Evolutionary conservation across 2,888 invertebrate species (phyloP).

Genomic region (Trissoscelio sp.): DNA sequence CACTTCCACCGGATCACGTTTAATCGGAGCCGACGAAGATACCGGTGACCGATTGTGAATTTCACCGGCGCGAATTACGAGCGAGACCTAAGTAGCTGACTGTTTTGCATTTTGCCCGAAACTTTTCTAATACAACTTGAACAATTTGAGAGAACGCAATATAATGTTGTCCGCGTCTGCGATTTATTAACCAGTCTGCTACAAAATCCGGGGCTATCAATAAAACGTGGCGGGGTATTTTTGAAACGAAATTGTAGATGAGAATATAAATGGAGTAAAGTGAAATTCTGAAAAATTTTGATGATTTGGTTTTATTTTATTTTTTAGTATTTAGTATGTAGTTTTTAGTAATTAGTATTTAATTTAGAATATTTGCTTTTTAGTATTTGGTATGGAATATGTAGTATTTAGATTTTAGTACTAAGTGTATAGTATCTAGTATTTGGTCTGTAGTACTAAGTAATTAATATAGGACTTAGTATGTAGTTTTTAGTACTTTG

Average conservation of each 20-base stretch:
- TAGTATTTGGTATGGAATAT: no score
- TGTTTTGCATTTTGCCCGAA: constrained; percentile 15
- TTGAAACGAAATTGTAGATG: constrained; percentile 1
- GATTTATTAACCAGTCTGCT: constrained; percentile 17
- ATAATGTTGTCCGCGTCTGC: not conserved
- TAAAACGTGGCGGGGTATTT: constrained; percentile 21
- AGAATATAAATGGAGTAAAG: not conserved
- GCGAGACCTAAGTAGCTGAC: not conserved
- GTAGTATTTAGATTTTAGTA: no score
- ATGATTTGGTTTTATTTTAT: not conserved
- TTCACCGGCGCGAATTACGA: not conserved
- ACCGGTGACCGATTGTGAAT: not conserved
- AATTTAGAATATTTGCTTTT: no score
- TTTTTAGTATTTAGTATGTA: no score
- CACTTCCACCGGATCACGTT: constrained; percentile 3
- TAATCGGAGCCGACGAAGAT: constrained; percentile 1
- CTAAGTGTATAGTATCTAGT: no score
- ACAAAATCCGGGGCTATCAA: constrained; percentile 22
- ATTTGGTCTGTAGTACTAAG: no score
- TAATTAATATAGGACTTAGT: no score
- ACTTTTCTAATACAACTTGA: constrained; percentile 30
- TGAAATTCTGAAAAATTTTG: not conserved
- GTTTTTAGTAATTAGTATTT: no score
- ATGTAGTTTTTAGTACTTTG: no score
- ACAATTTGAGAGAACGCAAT: constrained; percentile 3